These are phyloP conservation scores for Myotis lucifugus DNA, from an alignment of 2,113 vertebrate species.

Conservation along the genomic window DNA sequence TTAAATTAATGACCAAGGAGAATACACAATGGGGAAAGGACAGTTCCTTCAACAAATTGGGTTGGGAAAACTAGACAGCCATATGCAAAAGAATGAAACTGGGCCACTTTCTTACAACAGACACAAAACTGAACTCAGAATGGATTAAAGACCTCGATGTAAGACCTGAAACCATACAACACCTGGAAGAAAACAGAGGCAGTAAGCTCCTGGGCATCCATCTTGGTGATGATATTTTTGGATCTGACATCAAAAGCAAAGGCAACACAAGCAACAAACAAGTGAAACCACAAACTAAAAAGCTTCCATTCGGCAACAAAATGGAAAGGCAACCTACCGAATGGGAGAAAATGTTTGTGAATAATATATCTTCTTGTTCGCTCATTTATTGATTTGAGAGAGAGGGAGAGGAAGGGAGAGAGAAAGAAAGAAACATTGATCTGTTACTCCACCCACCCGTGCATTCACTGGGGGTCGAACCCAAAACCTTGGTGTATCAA, in stretches of 20 bases:
- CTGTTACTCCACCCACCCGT: too few species aligned
- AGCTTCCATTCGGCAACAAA: background rate
- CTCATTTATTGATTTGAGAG: background rate
- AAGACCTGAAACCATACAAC: background rate
- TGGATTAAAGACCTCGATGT: background rate
- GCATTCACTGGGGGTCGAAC: background rate
- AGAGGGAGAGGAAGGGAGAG: too few species aligned
- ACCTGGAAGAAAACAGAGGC: background rate
- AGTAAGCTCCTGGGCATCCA: background rate
- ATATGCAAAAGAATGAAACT: background rate
- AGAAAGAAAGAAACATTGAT: background rate
- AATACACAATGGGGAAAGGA: background rate
- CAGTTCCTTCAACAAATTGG: background rate
- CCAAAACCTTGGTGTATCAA: too few species aligned
- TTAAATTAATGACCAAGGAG: background rate
- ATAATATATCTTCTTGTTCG: background rate
- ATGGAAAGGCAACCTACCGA: background rate
- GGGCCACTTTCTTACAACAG: background rate
- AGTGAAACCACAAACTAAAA: background rate
- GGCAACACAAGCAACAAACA: background rate
- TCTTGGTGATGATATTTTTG: background rate
- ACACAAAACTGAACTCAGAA: background rate
- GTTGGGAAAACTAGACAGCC: background rate
- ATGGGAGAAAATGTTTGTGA: background rate
- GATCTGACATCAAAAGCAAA: background rate